A percentile compares a stretch with the other conserved stretches of the same genome.
These are phyloP conservation scores for Atta texana DNA, from an alignment of 1,140 invertebrate species.

Conservation along the genomic window DNA sequence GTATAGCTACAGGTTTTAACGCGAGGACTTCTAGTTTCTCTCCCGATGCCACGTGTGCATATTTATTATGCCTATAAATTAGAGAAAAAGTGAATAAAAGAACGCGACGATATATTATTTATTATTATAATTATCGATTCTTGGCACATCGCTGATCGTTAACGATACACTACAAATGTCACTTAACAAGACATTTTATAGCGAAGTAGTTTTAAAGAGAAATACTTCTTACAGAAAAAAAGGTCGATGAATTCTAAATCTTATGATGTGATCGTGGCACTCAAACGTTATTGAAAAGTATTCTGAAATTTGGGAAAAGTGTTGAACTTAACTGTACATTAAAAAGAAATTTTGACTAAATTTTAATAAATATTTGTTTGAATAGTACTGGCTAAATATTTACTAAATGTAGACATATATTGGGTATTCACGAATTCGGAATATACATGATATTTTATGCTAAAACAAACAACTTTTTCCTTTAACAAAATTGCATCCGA, in stretches of 20 bases:
- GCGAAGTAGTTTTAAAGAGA: slow-evolving; percentile 1
- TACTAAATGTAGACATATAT: too few species aligned
- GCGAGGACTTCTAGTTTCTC: slow-evolving; percentile 31
- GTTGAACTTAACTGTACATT: neutral
- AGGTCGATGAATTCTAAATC: neutral
- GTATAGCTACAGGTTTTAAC: slow-evolving; percentile 17
- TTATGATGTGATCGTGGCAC: neutral
- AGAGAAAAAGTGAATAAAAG: slow-evolving; percentile 8
- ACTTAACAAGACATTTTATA: neutral
- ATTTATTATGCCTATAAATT: slow-evolving; percentile 35
- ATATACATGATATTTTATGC: too few species aligned
- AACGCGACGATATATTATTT: slow-evolving; percentile 17
- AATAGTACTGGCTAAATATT: too few species aligned
- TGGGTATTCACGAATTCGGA: too few species aligned
- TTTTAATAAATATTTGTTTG: too few species aligned
- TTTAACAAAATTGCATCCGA: too few species aligned
- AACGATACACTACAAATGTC: neutral
- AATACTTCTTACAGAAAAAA: neutral
- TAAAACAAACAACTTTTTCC: too few species aligned
- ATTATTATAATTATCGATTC: slow-evolving; percentile 33
- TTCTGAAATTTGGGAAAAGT: neutral
- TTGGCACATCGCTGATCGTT: neutral
- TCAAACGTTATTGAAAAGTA: neutral
- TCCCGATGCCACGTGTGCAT: slow-evolving; percentile 12
- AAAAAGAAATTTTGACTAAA: too few species aligned